Evolutionary conservation across 2,113 vertebrate species (phyloP).

Genomic region (Chloropsis cyanopogon): DNA sequence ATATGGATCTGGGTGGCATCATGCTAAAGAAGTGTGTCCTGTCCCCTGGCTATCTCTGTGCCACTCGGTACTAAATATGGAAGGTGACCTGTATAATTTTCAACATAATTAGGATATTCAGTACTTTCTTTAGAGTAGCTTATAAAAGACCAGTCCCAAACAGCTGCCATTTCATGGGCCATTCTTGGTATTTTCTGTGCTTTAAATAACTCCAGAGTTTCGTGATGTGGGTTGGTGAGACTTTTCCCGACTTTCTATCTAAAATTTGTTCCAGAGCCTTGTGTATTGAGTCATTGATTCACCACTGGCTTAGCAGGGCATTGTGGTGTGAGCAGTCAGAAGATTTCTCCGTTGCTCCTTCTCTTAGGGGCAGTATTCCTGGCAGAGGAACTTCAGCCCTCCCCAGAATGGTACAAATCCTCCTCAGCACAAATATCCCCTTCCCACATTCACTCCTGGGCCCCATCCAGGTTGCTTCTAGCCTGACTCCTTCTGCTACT

Average conservation of each 20-base stretch:
- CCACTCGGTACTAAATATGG: neutral
- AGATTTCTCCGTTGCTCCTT: neutral
- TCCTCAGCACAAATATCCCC: neutral
- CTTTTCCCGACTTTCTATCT: neutral
- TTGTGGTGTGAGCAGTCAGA: fast-evolving
- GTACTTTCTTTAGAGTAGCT: conserved; percentile 36
- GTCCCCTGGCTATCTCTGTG: neutral
- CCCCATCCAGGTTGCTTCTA: neutral
- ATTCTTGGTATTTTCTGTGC: conserved; percentile 15
- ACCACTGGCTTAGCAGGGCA: neutral
- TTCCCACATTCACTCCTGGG: fast-evolving
- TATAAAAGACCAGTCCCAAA: neutral
- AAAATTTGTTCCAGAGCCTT: neutral
- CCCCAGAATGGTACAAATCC: neutral
- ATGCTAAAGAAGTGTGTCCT: neutral
- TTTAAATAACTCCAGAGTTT: conserved; percentile 22
- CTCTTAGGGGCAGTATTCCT: neutral
- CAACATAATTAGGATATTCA: conserved; percentile 4
- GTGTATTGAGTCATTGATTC: neutral
- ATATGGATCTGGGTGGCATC: conserved; percentile 12
- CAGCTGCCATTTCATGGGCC: neutral
- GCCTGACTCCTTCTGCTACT: neutral
- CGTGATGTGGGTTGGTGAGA: neutral
- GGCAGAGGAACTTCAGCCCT: neutral
- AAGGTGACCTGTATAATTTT: conserved; percentile 12